These are phyloP conservation scores for Drosophila rellima DNA, from an alignment of 2,888 invertebrate genomes.

Conservation along the genomic window DNA sequence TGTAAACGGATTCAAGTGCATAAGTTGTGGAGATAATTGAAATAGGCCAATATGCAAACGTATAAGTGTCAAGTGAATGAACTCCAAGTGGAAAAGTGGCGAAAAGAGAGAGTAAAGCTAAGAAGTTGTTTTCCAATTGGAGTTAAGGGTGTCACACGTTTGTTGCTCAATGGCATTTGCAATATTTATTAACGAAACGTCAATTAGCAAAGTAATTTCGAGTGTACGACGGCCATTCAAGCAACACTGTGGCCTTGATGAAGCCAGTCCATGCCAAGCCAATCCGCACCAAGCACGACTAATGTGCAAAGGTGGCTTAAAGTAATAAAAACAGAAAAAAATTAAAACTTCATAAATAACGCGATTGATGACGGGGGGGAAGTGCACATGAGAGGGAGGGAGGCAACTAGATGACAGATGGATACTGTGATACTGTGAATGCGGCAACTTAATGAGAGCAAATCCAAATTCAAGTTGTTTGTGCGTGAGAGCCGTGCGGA, in stretches of 20 bases:
- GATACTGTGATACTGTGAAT: constrained; percentile 34
- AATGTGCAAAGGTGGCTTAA: constrained; percentile 37
- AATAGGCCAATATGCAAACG: constrained; percentile 2
- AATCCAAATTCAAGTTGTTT: constrained; percentile 16
- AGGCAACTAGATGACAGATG: constrained; percentile 10
- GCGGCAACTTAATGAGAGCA: constrained; percentile 35
- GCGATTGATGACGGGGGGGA: neutral
- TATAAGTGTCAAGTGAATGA: constrained; percentile 5
- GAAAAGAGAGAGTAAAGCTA: constrained; percentile 18
- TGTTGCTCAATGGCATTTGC: constrained; percentile 17
- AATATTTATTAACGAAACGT: constrained; percentile 17
- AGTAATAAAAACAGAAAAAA: constrained; percentile 31
- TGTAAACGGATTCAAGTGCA: constrained; percentile 7
- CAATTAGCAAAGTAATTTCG: constrained; percentile 49
- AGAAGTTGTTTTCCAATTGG: constrained; percentile 20
- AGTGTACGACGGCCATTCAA: constrained; percentile 13
- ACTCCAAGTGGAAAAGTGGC: constrained; percentile 2
- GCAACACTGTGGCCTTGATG: constrained; percentile 47
- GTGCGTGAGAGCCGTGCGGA: constrained; percentile 53
- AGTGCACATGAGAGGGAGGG: neutral
- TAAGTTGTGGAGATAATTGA: constrained; percentile 13
- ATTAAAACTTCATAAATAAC: constrained; percentile 19
- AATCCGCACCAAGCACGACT: constrained; percentile 50
- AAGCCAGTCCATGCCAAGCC: constrained; percentile 26
- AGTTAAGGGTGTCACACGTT: constrained; percentile 23